phyloP scores from a whole-genome alignment of 2,888 invertebrate genomes.

The Erebia palarica region DNA sequence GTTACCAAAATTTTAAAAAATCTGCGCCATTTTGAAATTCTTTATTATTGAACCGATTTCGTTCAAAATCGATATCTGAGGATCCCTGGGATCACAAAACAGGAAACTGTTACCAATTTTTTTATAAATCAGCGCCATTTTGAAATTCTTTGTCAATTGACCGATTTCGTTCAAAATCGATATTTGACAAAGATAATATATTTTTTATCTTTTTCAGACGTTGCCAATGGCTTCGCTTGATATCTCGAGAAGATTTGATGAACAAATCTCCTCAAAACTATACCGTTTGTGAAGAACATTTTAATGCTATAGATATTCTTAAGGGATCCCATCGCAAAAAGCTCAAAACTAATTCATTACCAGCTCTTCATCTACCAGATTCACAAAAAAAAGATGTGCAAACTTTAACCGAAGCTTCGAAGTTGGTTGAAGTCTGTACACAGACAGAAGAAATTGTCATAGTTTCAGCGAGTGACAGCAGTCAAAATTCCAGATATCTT shows the following conservation, averaged over 20 bases:
- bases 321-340: neutral
- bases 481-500: neutral
- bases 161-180: no score
- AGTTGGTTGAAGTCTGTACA: neutral
- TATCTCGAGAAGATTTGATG: no score
- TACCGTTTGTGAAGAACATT: no score
- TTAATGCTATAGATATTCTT: neutral
- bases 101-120: no score
- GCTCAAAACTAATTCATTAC: neutral
- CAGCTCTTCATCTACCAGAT: neutral
- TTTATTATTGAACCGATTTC: no score
- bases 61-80: no score
- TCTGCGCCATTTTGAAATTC: no score
- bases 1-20: no score
- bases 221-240: neutral
- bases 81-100: no score
- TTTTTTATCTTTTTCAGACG: neutral
- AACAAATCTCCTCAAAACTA: no score
- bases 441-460: neutral
- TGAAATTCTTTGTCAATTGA: no score
- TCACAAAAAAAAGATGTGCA: neutral
- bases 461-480: neutral
- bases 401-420: neutral
- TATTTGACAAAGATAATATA: neutral
- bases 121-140: no score